Evolutionary conservation across 2,113 vertebrate species (phyloP), one percentile per base, ranked within the genome.

Genomic region (Orientallactaga bullata): DNA sequence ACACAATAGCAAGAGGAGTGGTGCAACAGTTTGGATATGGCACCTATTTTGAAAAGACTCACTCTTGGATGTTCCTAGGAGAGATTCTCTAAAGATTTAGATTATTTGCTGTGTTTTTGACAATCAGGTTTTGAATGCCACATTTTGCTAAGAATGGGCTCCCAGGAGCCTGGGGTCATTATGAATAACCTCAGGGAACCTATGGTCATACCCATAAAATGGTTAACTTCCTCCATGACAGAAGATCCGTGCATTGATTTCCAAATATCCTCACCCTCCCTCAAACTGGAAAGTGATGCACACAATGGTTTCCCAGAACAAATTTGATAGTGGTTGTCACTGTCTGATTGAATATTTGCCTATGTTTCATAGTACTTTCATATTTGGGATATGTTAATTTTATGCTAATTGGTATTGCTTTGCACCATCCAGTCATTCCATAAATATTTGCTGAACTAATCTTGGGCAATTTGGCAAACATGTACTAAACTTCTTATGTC

Each of bases 401-500:
- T 47, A 89, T 24, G 37, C 39, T 82, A 63, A 82, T 77, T 90
- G 76, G 94, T 84, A 96, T 68, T 87, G 32, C 5, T 39, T 66
- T 74, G 26, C 71, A 71, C 15, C 80, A 60, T 47, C 15, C 11
- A 28, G 10, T 21, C 6, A 55, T 90, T 42, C 61, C 30, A 69
- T 39, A 76, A 32, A 60, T 76, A 51, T 71, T 94, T 96, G 72
- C 66, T 89, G 37, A 95, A 80, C 37, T 73, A 78, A 89, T 18
- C 72, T 92, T 72, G 42, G 58, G 24, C 24, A 35, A 84, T 65
- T 61, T 91, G 20, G 30, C 60, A 88, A 90, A 85, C 47, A 88
- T 65, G n/a, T 76, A 72, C 60, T 76, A 71, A 88, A 28, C 3
- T 63, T 80, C 84, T 69, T 23, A 2, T 47, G 26, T 51, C 28